phyloP scores from a whole-genome alignment of 2,797 vertebrate species.

The Peromyscus attwateri region DNA sequence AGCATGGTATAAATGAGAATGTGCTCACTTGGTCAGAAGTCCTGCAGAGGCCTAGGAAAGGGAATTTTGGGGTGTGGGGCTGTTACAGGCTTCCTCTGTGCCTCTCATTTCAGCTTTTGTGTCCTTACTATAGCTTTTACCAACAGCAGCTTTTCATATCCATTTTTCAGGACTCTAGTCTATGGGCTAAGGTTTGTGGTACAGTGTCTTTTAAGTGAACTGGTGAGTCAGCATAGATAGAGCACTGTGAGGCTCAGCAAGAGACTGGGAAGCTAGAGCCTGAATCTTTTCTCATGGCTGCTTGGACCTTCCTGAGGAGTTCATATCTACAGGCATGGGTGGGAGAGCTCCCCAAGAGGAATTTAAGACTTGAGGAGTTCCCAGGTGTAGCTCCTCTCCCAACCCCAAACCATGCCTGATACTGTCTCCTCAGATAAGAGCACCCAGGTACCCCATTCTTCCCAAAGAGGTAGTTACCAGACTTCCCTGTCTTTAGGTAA shows the following conservation, averaged over 20 bases:
- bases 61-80: neutral
- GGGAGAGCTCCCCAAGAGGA: too few relatives aligned
- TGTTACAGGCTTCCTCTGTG: neutral
- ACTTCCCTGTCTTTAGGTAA: neutral
- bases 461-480: neutral
- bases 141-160: neutral
- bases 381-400: neutral
- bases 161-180: neutral
- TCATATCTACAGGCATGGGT: neutral
- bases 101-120: neutral
- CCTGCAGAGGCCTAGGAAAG: neutral
- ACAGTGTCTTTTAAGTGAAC: neutral
- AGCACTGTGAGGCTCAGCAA: neutral
- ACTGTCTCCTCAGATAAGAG: neutral
- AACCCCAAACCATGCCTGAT: neutral
- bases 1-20: fast-evolving
- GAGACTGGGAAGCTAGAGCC: neutral
- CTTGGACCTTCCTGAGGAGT: neutral
- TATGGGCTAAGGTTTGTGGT: neutral
- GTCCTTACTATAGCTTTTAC: too few relatives aligned
- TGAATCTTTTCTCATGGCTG: neutral
- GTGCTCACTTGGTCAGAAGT: neutral
- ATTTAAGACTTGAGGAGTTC: neutral
- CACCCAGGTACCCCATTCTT: neutral
- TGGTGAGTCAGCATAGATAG: fast-evolving